Percentiles rank a stretch among this genome's conserved stretches.
phyloP scores from a whole-genome alignment of 2,888 invertebrate genomes.

The Ctenicera cuprea region DNA sequence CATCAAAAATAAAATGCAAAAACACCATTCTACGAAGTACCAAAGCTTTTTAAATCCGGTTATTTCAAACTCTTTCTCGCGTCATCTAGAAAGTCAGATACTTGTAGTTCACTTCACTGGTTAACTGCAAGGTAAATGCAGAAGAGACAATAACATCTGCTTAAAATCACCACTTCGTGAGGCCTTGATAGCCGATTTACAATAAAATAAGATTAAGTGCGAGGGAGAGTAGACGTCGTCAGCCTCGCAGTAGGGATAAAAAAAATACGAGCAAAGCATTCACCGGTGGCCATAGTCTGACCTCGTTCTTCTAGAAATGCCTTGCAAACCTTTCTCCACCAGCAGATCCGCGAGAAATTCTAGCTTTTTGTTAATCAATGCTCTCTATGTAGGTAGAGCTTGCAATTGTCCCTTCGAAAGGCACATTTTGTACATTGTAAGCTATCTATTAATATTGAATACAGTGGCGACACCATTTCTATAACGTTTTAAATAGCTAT shows the following conservation, averaged over 20 bases:
- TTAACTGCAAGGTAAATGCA: not conserved
- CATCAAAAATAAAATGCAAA: not conserved
- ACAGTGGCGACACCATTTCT: no score
- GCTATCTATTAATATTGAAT: no score
- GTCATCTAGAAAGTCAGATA: constrained; percentile 7
- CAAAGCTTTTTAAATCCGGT: constrained; percentile 13
- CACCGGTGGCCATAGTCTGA: constrained; percentile 39
- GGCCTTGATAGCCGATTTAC: constrained; percentile 22
- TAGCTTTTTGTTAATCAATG: constrained; percentile 7
- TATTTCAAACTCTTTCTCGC: not conserved
- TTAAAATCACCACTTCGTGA: constrained; percentile 12
- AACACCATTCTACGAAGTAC: not conserved
- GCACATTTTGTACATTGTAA: no score
- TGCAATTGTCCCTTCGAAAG: no score
- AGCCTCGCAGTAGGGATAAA: constrained; percentile 24
- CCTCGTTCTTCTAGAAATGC: constrained; percentile 47
- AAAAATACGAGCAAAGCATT: constrained; percentile 22
- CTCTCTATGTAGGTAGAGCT: constrained; percentile 3
- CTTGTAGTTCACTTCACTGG: constrained; percentile 3
- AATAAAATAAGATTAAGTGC: constrained; percentile 28
- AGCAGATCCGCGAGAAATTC: constrained; percentile 35
- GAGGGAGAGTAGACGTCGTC: constrained; percentile 30
- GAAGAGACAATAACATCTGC: not conserved
- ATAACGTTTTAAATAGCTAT: no score
- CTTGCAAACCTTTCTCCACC: constrained; percentile 38